Base-by-base conservation (phyloP, 1,140 invertebrate species). In the Lucilia sericata region DNA sequence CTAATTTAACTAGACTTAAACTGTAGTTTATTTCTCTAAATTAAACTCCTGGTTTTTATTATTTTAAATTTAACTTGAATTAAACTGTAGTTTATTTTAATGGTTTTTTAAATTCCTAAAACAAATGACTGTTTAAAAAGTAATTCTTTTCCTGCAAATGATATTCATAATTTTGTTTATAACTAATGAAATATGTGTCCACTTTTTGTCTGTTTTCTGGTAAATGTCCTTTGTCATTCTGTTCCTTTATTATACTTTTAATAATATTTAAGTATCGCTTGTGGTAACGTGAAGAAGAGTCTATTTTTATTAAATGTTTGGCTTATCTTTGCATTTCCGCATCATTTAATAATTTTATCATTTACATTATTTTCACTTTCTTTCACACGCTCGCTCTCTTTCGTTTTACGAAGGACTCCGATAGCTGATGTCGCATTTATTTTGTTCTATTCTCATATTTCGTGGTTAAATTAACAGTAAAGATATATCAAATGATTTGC, bases 281-380 rank as follows among this genome's bases (percentile, higher is more conserved):
- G 1, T 49, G 49, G 49, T 9, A 49, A 49, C 13, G 49, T 12
- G 49, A n/a, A 12, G 49, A 12, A 49, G 49, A 49, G 13, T 55
- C 17, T 14, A 17, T 55, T 55, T 55, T 3, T 55, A 55, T 55
- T 13, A 17, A 55, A 17, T 55, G 17, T 70, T 21, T 21, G n/a
- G 65, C 65, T 70, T 70, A 70, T 70, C 65, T 70, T 25, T 21
- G 65, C 12, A 19, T 25, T 70, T 70, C 65, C 65, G 65, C 65
- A 70, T 70, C 65, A 70, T 70, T 70, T 70, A 70, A 70, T 70
- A 70, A 70, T 70, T 70, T 70, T 21, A 70, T 70, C 65, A 70
- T 70, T 70, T 70, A 19, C 21, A 21, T 70, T 21, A 70, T 21
- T 70, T 70, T 70, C 65, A 70, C 21, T 70, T 21, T 21, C 65